Evolutionary conservation across 2,888 invertebrate genomes (phyloP).

Genomic region (Euphydryas editha): DNA sequence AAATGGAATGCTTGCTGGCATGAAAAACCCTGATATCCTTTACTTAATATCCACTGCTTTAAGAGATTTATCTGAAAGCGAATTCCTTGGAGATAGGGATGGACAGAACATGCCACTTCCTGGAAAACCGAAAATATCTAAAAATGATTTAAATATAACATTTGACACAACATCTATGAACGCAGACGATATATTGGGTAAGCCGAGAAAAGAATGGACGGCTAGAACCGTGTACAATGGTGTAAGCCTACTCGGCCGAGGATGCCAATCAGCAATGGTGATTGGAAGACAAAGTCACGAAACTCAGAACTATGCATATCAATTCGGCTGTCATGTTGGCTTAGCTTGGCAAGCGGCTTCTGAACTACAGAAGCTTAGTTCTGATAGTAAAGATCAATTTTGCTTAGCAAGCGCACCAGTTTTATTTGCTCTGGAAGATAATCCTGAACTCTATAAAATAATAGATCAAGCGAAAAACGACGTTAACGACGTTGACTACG

Average conservation of each 20-base stretch:
- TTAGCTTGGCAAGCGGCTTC: constrained; percentile 90
- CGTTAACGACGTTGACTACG: constrained; percentile 87
- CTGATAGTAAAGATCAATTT: constrained; percentile 86
- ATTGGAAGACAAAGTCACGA: constrained; percentile 88
- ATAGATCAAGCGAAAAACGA: constrained; percentile 86
- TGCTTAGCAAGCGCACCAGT: constrained; percentile 93
- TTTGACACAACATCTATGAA: constrained; percentile 72
- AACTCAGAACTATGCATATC: constrained; percentile 88
- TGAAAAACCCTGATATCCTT: constrained; percentile 88
- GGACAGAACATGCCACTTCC: constrained; percentile 90
- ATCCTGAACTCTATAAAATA: constrained; percentile 86
- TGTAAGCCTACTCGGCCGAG: constrained; percentile 86
- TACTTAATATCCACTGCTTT: constrained; percentile 92
- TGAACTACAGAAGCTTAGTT: constrained; percentile 74
- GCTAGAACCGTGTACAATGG: constrained; percentile 88
- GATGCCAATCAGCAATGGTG: constrained; percentile 91
- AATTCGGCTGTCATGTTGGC: constrained; percentile 92
- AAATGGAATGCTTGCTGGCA: constrained; percentile 90
- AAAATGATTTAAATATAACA: constrained; percentile 62
- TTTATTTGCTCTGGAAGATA: constrained; percentile 90
- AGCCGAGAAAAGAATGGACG: constrained; percentile 88
- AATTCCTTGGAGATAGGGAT: constrained; percentile 91
- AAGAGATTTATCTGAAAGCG: constrained; percentile 91
- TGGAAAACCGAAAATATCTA: constrained; percentile 79
- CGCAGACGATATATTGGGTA: constrained; percentile 75